Conservation (phyloP, 2,797 vertebrate genomes). For the Cheirogaleus major region DNA sequence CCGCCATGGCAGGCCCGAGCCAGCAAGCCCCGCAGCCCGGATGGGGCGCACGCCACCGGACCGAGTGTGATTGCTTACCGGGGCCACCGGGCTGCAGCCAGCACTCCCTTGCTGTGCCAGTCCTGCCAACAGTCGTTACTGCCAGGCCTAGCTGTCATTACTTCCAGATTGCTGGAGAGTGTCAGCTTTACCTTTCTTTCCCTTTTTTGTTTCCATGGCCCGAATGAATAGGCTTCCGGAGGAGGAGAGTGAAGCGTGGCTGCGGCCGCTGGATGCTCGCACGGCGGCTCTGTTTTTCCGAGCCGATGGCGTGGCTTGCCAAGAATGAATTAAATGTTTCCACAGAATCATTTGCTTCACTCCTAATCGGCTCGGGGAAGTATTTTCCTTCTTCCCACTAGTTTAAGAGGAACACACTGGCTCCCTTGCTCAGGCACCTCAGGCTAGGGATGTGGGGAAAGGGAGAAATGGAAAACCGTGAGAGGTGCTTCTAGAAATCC, state of each 20-base stretch:
- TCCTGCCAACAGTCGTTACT: neutral
- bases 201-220: neutral
- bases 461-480: neutral
- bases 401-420: neutral
- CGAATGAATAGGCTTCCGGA: neutral
- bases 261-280: neutral
- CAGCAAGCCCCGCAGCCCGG: neutral
- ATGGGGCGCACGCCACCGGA: neutral
- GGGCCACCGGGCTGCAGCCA: neutral
- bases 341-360: neutral
- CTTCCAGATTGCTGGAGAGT: neutral
- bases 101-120: rapidly evolving
- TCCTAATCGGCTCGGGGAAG: neutral
- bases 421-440: neutral
- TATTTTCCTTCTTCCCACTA: constrained; percentile 10
- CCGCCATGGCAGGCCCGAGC: neutral
- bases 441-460: neutral
- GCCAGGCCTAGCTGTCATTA: neutral
- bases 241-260: neutral
- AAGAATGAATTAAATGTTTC: constrained; percentile 45
- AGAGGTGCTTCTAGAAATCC: neutral
- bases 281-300: neutral
- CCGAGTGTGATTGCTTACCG: neutral
- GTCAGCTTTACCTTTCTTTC: neutral
- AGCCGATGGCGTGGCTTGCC: neutral